Conservation (phyloP, 2,888 invertebrate genomes). For the Crematogaster levior region DNA sequence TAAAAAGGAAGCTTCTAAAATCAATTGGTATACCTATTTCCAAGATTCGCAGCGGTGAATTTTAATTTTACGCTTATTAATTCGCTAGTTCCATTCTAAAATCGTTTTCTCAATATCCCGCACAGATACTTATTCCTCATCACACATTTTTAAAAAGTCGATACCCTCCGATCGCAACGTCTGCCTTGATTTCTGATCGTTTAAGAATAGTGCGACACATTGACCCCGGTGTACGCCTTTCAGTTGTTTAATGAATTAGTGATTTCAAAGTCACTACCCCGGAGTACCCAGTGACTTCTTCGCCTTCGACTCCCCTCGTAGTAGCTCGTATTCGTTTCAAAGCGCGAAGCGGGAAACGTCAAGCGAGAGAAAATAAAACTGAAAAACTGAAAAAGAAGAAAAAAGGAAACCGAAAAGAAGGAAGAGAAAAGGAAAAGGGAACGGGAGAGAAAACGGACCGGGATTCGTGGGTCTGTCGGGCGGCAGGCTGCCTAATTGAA, state of each 20-base stretch:
- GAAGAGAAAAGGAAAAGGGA: slow-evolving; percentile 3
- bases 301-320: not conserved
- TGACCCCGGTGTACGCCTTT: not conserved
- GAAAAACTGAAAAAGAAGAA: not conserved
- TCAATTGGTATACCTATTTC: not conserved
- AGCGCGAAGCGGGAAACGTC: slow-evolving; percentile 41
- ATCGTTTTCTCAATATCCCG: not conserved
- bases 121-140: not conserved
- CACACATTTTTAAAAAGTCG: not conserved
- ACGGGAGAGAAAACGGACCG: slow-evolving; percentile 33
- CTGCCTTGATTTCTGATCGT: not conserved
- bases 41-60: not conserved
- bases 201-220: slow-evolving; percentile 16
- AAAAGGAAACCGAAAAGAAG: not conserved
- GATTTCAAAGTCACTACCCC: slow-evolving; percentile 50
- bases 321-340: slow-evolving; percentile 39
- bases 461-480: slow-evolving; percentile 63
- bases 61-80: slow-evolving; percentile 3
- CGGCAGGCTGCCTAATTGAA: slow-evolving; percentile 82
- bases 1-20: slow-evolving; percentile 12
- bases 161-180: not conserved
- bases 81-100: not conserved
- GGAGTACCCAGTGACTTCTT: slow-evolving; percentile 7
- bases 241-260: slow-evolving; percentile 25
- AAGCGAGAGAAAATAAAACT: slow-evolving; percentile 32